phyloP scores from a whole-genome alignment of 1,140 invertebrate genomes.

The Xylocopa sonorina region DNA sequence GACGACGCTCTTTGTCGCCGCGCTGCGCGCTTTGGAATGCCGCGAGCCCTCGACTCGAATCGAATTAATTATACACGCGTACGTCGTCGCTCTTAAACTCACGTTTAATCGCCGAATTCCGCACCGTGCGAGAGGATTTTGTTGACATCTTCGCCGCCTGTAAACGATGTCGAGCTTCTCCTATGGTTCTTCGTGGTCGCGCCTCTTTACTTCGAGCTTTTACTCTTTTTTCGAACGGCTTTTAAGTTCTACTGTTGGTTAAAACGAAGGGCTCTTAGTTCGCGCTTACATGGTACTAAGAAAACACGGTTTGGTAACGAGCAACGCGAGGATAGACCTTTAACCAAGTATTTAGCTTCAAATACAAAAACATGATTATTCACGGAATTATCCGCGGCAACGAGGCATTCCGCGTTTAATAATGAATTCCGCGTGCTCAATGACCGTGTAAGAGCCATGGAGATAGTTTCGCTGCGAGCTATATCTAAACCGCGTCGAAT shows the following conservation, averaged over 20 bases:
- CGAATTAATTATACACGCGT: slow-evolving; percentile 29
- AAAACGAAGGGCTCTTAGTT: too few relatives aligned
- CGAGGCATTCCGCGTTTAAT: background rate
- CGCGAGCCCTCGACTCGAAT: background rate
- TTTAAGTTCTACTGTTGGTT: background rate
- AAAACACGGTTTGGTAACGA: too few relatives aligned
- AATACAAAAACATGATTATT: too few relatives aligned
- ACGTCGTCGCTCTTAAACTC: background rate
- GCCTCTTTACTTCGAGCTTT: background rate
- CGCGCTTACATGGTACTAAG: too few relatives aligned
- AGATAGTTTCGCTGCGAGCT: background rate
- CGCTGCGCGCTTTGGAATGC: too few relatives aligned
- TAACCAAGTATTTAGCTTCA: too few relatives aligned
- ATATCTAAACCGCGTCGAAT: background rate
- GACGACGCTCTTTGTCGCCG: background rate
- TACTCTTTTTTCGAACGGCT: background rate
- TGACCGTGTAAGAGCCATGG: too few relatives aligned
- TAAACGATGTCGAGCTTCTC: too few relatives aligned
- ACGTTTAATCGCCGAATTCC: too few relatives aligned
- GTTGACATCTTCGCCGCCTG: too few relatives aligned
- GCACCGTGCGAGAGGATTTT: too few relatives aligned
- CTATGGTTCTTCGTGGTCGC: background rate
- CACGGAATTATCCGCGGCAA: background rate
- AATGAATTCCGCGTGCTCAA: background rate
- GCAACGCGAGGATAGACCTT: too few relatives aligned